Evolutionary conservation across 1,140 invertebrate genomes (phyloP).

Genomic region (Bradysia coprophila): DNA sequence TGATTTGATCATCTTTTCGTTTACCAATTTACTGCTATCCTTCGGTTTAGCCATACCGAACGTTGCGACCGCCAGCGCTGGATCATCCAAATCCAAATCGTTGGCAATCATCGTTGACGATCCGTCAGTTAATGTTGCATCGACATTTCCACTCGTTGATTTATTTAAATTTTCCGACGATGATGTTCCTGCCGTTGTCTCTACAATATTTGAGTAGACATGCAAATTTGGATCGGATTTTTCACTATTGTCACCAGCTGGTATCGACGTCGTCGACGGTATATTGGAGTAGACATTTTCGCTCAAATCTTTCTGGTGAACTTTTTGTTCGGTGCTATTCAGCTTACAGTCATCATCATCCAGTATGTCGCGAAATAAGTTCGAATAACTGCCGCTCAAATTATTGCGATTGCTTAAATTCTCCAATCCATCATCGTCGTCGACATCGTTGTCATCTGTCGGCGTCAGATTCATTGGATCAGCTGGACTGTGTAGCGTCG

Average conservation of each 20-base stretch:
- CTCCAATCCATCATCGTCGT: conserved; percentile 16
- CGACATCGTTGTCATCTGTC: conserved; percentile 6
- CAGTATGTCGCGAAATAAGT: conserved; percentile 16
- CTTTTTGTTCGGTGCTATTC: background rate
- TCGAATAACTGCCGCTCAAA: conserved; percentile 21
- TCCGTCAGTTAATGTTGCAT: conserved; percentile 5
- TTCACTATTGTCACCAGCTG: background rate
- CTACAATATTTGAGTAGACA: conserved; percentile 19
- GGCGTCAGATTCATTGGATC: background rate
- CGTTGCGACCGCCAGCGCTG: conserved; percentile 10
- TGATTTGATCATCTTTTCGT: background rate
- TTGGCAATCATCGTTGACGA: conserved; percentile 19
- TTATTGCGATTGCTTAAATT: conserved; percentile 13
- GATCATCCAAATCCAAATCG: conserved; percentile 23
- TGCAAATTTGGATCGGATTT: conserved; percentile 12
- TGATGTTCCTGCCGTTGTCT: conserved; percentile 7
- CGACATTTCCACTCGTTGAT: background rate
- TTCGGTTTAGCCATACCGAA: background rate
- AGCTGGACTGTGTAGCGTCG: conserved; percentile 24
- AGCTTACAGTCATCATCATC: background rate
- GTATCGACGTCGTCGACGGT: conserved; percentile 3
- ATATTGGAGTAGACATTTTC: conserved; percentile 24
- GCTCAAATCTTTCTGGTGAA: background rate
- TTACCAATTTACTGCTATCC: background rate
- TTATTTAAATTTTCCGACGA: conserved; percentile 2